Evolutionary conservation across 2,113 vertebrate species (phyloP).

Genomic region (Patagioenas fasciata): DNA sequence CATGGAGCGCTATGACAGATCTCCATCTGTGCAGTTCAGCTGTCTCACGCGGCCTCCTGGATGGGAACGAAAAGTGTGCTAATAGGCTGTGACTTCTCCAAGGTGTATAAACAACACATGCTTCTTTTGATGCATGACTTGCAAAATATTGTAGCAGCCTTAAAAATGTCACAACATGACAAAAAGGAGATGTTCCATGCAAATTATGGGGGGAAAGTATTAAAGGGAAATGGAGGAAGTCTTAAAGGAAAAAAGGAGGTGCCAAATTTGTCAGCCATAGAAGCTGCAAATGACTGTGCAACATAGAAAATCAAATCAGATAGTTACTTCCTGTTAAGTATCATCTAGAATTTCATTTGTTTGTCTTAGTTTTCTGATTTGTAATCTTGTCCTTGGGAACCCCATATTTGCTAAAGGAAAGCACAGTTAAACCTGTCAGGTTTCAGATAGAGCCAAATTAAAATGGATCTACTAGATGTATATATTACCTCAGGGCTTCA

Average conservation of each 20-base stretch:
- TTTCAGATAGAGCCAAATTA: neutral
- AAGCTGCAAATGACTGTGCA: neutral
- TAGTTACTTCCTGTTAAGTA: neutral
- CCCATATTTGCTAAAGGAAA: neutral
- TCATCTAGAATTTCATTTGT: neutral
- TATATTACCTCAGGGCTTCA: neutral
- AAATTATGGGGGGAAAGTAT: neutral
- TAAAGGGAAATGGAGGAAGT: neutral
- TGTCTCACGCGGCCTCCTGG: neutral
- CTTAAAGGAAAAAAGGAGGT: neutral
- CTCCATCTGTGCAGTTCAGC: constrained; percentile 56
- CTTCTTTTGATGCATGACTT: neutral
- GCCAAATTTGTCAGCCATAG: neutral
- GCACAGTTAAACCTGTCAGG: neutral
- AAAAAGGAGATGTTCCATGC: neutral
- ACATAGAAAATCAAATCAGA: neutral
- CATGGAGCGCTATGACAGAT: neutral
- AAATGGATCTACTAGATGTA: neutral
- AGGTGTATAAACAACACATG: neutral
- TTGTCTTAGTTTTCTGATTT: neutral
- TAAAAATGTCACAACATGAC: neutral
- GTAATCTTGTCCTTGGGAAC: neutral
- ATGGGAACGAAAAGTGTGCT: neutral
- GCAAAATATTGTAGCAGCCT: neutral
- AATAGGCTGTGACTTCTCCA: neutral